Evolutionary conservation across 2,888 invertebrate genomes (phyloP), one percentile per base, ranked within the genome.

Genomic region (Acanthosoma haemorrhoidale): DNA sequence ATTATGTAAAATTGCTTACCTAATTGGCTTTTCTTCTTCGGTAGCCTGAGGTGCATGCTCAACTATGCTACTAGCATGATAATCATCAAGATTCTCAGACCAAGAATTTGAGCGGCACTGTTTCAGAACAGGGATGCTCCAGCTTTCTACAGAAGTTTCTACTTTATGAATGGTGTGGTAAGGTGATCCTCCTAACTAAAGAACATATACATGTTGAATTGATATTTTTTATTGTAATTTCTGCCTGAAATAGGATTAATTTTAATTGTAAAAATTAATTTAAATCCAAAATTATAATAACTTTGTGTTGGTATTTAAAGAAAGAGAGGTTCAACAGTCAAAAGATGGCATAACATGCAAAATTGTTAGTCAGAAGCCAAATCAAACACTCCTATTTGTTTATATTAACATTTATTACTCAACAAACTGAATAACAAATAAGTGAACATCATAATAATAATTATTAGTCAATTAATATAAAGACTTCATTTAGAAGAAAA

Each of bases 101-200:
- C 92, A 92, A 0, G 92, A 93, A 79, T 91, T 94, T 67, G 93
- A 94, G 36, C 93, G 85, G 63, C 89, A 84, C 73, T 86, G 86
- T 76, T 87, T 86, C 3, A 88, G 79, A 36, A 86, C 85, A 32
- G 89, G 87, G 73, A 90, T 83, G 71, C 87, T 88, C 87, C 90
- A 91, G 3, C 89, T 88, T 76, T 92, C 91, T 0, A 89, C 85
- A 73, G 87, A 86, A 21, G 90, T 88, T 77, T 95, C 92, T 21
- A 88, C 85, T 11, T 88, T 90, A 75, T 91, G 89, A 70, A 94
- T 91, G 5, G 95, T 95, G 79, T 91, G 92, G 81, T 95, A 95
- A 0, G 94, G 93, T 2, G 93, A 93, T n/a, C 88, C 88, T 70
- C 88, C 88, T 78, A 89, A 88, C 84, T 88, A 79, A 43, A 82